Evolutionary conservation across 2,113 vertebrate genomes (phyloP).

Genomic region (Plecturocebus donacophilus): DNA sequence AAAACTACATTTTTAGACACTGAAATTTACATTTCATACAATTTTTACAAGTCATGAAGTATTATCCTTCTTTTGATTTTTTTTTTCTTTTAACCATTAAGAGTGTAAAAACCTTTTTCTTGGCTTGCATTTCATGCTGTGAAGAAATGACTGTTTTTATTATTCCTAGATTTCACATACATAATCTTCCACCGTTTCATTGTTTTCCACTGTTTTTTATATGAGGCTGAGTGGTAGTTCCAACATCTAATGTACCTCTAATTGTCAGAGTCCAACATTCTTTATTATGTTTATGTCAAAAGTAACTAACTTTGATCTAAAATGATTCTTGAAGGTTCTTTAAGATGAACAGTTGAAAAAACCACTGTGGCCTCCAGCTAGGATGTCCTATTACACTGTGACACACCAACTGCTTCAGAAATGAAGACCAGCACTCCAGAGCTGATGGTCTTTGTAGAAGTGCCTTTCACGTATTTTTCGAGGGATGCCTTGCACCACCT

Average conservation of each 20-base stretch:
- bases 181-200: rapidly evolving
- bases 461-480: rapidly evolving
- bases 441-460: background rate
- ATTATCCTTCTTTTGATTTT: background rate
- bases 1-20: background rate
- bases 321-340: background rate
- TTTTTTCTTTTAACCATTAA: background rate
- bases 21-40: background rate
- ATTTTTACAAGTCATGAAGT: background rate
- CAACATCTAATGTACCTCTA: rapidly evolving
- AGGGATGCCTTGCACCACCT: rapidly evolving
- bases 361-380: background rate
- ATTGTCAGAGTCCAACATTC: background rate
- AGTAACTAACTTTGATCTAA: background rate
- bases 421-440: rapidly evolving
- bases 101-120: background rate
- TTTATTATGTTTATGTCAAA: background rate
- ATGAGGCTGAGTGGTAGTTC: background rate
- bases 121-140: background rate
- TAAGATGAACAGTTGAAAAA: background rate
- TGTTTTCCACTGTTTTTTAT: background rate
- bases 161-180: rapidly evolving
- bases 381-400: background rate
- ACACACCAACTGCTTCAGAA: rapidly evolving
- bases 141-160: background rate